A percentile compares a stretch with the other conserved stretches of the same genome.
phyloP scores from a whole-genome alignment of 2,888 invertebrate species.

The Cancer borealis region DNA sequence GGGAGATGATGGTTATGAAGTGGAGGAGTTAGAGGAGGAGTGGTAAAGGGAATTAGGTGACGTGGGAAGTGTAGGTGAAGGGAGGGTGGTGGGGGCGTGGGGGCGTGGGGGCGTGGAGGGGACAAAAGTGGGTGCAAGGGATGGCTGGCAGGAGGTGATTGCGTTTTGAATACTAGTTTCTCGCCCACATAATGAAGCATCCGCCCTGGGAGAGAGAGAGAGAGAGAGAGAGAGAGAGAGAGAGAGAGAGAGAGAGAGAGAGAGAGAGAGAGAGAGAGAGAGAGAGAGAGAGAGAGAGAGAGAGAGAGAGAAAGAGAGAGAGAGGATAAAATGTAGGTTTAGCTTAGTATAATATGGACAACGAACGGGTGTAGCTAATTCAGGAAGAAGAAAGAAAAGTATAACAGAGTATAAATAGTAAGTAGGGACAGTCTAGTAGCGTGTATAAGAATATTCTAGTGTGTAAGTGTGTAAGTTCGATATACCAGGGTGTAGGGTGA shows the following conservation, averaged over 20 bases:
- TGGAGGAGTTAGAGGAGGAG: not conserved
- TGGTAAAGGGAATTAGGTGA: not conserved
- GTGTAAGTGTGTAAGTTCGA: not conserved
- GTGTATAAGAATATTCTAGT: not conserved
- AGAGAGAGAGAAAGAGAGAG: not conserved
- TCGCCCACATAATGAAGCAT: slow-evolving; percentile 22
- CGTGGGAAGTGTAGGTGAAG: not conserved
- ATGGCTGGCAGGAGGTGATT: not conserved
- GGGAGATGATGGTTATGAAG: not conserved
- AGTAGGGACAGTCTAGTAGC: not conserved
- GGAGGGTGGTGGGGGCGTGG: not conserved
- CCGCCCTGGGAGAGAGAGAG: slow-evolving; percentile 41
- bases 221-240: slow-evolving; percentile 50
- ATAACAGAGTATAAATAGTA: no score
- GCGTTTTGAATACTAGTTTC: slow-evolving; percentile 8
- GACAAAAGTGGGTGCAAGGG: not conserved
- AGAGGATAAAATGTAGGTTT: not conserved
- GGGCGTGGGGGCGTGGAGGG: not conserved
- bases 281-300: slow-evolving; percentile 43
- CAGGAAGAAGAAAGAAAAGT: not conserved
- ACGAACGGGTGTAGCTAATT: not conserved
- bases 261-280: slow-evolving; percentile 47
- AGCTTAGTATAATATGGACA: no score
- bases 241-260: slow-evolving; percentile 52
- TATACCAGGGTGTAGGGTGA: not conserved